A percentile compares a stretch with the other conserved stretches of the same genome.
These are phyloP conservation scores for Drosophila ficusphila DNA, from an alignment of 1,140 invertebrate species.

Conservation along the genomic window DNA sequence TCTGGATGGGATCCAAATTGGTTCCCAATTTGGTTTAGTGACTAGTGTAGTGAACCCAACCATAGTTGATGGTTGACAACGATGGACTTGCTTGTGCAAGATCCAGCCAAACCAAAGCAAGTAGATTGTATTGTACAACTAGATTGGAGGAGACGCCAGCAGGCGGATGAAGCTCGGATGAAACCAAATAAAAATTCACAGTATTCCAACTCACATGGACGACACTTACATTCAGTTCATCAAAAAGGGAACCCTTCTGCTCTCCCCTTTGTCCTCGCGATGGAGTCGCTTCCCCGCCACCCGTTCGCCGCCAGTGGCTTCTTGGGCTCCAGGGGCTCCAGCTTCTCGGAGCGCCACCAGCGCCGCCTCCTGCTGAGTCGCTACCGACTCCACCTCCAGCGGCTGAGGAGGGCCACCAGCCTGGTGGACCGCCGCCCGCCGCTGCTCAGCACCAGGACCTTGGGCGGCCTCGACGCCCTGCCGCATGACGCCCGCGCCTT, in stretches of 20 bases:
- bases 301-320: background rate
- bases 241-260: too few relatives aligned
- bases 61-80: too few relatives aligned
- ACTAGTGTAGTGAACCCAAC: too few relatives aligned
- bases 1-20: too few relatives aligned
- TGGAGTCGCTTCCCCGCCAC: too few relatives aligned
- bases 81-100: too few relatives aligned
- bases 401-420: slow-evolving; percentile 15
- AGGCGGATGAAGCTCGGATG: slow-evolving; percentile 19
- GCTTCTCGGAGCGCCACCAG: background rate
- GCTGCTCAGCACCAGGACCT: background rate
- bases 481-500: slow-evolving; percentile 11
- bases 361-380: background rate
- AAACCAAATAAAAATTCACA: slow-evolving; percentile 34
- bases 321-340: background rate
- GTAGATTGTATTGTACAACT: too few relatives aligned
- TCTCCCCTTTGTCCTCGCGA: too few relatives aligned
- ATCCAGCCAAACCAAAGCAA: too few relatives aligned
- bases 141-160: too few relatives aligned
- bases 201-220: slow-evolving; percentile 34
- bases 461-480: background rate
- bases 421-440: slow-evolving; percentile 22
- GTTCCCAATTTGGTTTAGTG: too few relatives aligned
- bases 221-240: too few relatives aligned
- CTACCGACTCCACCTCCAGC: background rate